Conservation (phyloP, 2,113 vertebrate species). For the Mungos mungo region DNA sequence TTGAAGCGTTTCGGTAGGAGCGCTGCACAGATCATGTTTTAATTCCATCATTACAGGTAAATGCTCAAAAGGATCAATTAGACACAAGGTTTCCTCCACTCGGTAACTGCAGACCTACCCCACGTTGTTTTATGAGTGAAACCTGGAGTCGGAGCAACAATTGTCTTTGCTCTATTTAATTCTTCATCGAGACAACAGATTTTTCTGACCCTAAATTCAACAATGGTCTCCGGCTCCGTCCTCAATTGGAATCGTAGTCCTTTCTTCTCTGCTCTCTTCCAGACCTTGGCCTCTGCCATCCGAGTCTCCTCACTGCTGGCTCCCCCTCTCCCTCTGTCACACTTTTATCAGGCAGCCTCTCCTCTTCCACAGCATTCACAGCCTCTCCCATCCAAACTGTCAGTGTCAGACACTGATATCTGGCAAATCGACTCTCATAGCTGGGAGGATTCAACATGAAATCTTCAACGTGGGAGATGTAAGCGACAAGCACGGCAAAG, state of each 20-base stretch:
- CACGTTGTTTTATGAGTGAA: slow-evolving; percentile 81
- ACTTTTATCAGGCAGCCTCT: neutral
- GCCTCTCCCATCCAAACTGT: neutral
- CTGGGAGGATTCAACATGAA: neutral
- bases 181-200: slow-evolving; percentile 76
- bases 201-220: slow-evolving; percentile 75
- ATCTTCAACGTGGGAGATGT: neutral
- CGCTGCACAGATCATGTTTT: slow-evolving; percentile 71
- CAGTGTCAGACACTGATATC: neutral
- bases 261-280: neutral
- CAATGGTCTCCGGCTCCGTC: slow-evolving; percentile 55
- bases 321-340: neutral
- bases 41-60: slow-evolving; percentile 78
- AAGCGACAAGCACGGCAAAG: neutral
- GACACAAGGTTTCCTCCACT: slow-evolving; percentile 62
- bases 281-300: neutral
- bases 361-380: neutral
- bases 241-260: neutral
- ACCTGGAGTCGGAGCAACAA: slow-evolving; percentile 78
- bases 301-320: neutral
- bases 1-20: slow-evolving; percentile 69
- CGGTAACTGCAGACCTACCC: slow-evolving; percentile 72
- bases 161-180: slow-evolving; percentile 83
- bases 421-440: neutral
- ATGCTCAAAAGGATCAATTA: slow-evolving; percentile 75